Conservation (phyloP, 2,888 invertebrate species). For the Selenia dentaria region DNA sequence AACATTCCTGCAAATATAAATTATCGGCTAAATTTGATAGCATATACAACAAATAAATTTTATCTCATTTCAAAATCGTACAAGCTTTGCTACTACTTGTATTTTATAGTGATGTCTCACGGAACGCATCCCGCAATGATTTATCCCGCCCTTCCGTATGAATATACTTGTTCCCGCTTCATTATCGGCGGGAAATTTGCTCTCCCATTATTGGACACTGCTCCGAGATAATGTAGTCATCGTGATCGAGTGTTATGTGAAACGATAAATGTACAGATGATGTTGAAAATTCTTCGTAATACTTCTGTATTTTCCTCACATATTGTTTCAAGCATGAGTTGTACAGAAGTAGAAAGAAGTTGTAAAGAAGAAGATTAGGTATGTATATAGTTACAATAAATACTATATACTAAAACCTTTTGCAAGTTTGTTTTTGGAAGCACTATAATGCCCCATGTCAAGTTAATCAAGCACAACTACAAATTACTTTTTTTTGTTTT, state of each 20-base stretch:
- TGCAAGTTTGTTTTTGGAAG: no score
- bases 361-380: no score
- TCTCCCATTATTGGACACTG: conserved; percentile 75
- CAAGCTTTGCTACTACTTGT: not conserved
- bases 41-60: no score
- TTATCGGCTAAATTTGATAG: no score
- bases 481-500: no score
- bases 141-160: conserved; percentile 79
- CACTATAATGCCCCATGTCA: no score
- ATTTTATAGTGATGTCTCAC: conserved; percentile 16
- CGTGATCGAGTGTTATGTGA: conserved; percentile 44
- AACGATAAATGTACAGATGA: conserved; percentile 34
- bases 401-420: no score
- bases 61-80: not conserved
- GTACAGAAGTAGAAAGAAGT: no score
- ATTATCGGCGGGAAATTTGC: conserved; percentile 71
- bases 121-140: conserved; percentile 64
- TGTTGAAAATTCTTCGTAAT: conserved; percentile 12
- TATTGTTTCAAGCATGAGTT: no score
- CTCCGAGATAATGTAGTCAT: conserved; percentile 68
- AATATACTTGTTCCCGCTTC: conserved; percentile 79
- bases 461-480: no score
- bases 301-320: not conserved
- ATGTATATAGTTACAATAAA: no score
- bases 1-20: no score